These are phyloP conservation scores for Microcebus jonahi DNA, from an alignment of 2,113 vertebrate species.

Conservation along the genomic window DNA sequence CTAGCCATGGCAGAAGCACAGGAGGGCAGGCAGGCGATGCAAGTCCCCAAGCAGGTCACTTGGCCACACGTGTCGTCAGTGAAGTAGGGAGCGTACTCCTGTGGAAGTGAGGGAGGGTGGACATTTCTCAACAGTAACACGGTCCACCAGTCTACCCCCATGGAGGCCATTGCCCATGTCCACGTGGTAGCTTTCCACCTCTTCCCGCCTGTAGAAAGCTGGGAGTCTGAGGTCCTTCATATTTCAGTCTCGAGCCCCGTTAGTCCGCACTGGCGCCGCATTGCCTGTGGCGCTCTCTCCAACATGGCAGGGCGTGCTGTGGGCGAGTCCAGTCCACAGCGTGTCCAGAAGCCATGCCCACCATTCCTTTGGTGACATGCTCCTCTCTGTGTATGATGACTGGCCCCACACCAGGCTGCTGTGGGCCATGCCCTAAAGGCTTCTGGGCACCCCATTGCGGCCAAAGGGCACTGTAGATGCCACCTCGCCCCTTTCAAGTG, in stretches of 20 bases:
- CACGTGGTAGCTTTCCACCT: not conserved
- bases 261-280: rapidly evolving
- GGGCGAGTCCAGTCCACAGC: too few relatives aligned
- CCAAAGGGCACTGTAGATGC: not conserved
- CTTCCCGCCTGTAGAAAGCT: not conserved
- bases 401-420: not conserved
- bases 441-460: too few relatives aligned
- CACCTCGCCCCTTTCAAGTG: not conserved
- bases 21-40: not conserved
- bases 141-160: not conserved
- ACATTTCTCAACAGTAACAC: not conserved
- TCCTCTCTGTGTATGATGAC: not conserved
- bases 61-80: not conserved
- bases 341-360: not conserved
- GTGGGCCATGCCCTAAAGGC: not conserved
- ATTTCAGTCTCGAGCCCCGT: not conserved
- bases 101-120: not conserved
- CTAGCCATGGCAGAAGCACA: not conserved
- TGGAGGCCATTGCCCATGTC: not conserved
- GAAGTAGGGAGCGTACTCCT: not conserved
- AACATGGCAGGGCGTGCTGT: not conserved
- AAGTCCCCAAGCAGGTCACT: not conserved
- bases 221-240: not conserved
- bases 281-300: not conserved
- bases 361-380: too few relatives aligned